Evolutionary conservation across 2,797 vertebrate species (phyloP), one percentile per base, ranked within the genome.

Genomic region (Pseudomugil tenellus): DNA sequence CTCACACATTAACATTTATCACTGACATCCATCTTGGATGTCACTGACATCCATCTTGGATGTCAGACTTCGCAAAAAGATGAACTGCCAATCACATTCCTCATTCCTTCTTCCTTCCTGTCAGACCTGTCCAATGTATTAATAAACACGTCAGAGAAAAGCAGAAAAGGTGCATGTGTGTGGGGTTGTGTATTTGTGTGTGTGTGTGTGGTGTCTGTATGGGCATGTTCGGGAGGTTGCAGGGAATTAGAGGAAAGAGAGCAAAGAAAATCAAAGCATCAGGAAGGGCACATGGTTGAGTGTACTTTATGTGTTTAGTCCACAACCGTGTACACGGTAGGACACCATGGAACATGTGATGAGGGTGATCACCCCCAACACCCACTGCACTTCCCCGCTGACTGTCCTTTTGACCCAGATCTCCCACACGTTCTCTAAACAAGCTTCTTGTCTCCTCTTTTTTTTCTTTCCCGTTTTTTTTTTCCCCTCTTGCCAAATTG

Each of bases 381-480:
- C 72, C 58, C 69, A 58, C 74, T 66, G 41, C 63, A 28, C 68
- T 57, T 58, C 4, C 80, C 67, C 55, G 8, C 63, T 62, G 60
- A 67, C 60, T 89, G 88, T 79, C 78, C 85, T 84, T 88, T 91
- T 87, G 83, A 89, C 84, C 89, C 83, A 82, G 72, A 86, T 87
- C 82, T 75, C 84, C 72, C 81, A 59, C 86, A 79, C 75, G 77
- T 70, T 72, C 68, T 73, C 62, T 32, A 63, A 58, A 46, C 34
- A 49, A 63, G 34, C 55, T 63, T 14, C 35, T 69, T 3, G 1
- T 58, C 34, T 71, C 34, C 3, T 72, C 32, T 29, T 46, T 39
- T 65, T 23, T 34, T 57, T 9, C 21, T 7, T 19, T 57, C 35
- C 46, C 31, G 39, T 41, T 4, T 26, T 58, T 58, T 71, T 28